Evolutionary conservation across 2,113 vertebrate species (phyloP).

Genomic region (Epinephelus cyanopodus): DNA sequence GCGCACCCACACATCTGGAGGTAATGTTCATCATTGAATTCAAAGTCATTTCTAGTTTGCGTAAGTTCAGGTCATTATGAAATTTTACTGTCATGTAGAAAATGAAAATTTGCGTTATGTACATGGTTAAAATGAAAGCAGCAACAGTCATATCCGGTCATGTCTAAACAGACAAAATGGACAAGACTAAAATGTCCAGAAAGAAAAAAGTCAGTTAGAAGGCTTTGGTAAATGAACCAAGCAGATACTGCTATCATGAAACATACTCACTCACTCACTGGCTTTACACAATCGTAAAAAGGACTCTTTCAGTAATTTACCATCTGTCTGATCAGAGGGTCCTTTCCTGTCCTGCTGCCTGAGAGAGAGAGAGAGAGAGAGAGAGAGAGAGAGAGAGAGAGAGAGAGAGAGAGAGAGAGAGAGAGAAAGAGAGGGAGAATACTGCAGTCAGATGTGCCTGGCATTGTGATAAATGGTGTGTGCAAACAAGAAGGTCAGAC

Average conservation of each 20-base stretch:
- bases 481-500: slow-evolving; percentile 46
- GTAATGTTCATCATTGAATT: too few relatives aligned
- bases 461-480: slow-evolving; percentile 74
- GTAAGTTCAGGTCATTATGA: too few relatives aligned
- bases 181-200: background rate
- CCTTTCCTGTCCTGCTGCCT: slow-evolving; percentile 14
- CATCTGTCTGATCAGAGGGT: slow-evolving; percentile 13
- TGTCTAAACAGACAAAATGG: too few relatives aligned
- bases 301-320: background rate
- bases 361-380: slow-evolving; percentile 7
- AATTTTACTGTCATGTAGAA: too few relatives aligned
- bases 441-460: slow-evolving; percentile 81
- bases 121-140: too few relatives aligned
- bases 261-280: too few relatives aligned
- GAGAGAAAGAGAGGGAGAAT: slow-evolving; percentile 34
- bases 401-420: slow-evolving; percentile 5
- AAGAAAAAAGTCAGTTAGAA: background rate
- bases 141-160: too few relatives aligned
- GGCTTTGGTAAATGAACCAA: background rate
- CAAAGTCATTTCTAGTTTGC: too few relatives aligned
- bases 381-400: too few relatives aligned
- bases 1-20: too few relatives aligned
- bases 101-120: too few relatives aligned
- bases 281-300: background rate
- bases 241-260: background rate